phyloP scores from a whole-genome alignment of 2,797 vertebrate species.

The Accipiter fasciatus region DNA sequence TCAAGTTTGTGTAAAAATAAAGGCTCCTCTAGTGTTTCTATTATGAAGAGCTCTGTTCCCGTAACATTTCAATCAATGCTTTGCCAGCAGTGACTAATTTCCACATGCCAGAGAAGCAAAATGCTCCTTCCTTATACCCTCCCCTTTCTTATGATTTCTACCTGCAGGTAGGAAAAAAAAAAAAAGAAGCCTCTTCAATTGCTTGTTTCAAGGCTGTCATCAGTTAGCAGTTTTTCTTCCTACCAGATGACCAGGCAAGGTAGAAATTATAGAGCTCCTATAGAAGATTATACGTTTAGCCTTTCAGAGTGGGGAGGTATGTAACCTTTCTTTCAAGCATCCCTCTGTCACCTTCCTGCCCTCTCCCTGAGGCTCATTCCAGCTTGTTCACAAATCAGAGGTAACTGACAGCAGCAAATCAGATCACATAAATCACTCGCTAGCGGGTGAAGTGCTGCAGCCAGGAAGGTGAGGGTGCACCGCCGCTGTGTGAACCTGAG shows the following conservation, averaged over 20 bases:
- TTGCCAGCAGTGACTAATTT: background rate
- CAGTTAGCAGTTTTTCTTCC: constrained; percentile 34
- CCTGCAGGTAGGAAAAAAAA: background rate
- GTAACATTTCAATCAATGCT: background rate
- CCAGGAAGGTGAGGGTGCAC: background rate
- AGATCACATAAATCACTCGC: constrained; percentile 13
- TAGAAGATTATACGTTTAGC: background rate
- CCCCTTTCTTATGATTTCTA: background rate
- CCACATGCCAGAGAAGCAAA: background rate
- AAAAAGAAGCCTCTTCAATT: background rate
- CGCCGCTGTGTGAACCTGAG: background rate
- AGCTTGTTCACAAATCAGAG: constrained; percentile 60
- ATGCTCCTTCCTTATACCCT: background rate
- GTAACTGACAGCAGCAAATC: constrained; percentile 44
- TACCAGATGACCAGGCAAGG: background rate
- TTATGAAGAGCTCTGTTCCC: background rate
- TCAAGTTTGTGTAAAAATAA: background rate
- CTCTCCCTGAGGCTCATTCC: constrained; percentile 61
- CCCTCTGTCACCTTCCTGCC: background rate
- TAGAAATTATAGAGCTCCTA: constrained; percentile 11
- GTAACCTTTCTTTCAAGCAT: constrained; percentile 10
- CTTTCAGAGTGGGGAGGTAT: background rate
- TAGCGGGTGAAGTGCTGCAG: background rate
- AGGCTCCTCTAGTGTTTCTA: background rate
- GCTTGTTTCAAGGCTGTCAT: constrained; percentile 31